A percentile compares a stretch with the other conserved stretches of the same genome.
Evolutionary conservation across 1,140 invertebrate species (phyloP).

Genomic region (Druon quercuslanigerum): DNA sequence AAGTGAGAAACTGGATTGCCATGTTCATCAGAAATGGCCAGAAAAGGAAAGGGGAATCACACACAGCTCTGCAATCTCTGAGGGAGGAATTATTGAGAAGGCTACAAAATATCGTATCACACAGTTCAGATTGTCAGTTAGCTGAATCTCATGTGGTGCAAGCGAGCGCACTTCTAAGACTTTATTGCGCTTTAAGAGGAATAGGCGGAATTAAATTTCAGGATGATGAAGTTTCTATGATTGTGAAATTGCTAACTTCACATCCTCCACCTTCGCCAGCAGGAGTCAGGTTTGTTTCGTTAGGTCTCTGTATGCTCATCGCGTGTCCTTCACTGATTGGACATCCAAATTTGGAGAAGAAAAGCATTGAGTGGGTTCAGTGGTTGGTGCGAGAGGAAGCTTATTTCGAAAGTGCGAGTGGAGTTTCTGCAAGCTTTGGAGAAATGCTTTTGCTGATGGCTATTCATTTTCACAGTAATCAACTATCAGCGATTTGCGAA

Average conservation of each 20-base stretch:
- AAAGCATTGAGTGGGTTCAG: slow-evolving; percentile 95
- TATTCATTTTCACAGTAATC: slow-evolving; percentile 97
- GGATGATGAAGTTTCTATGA: slow-evolving; percentile 91
- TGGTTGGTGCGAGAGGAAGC: slow-evolving; percentile 94
- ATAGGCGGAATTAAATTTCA: slow-evolving; percentile 94
- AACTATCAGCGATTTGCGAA: slow-evolving; percentile 93
- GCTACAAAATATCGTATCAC: slow-evolving; percentile 79
- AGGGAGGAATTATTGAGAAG: slow-evolving; percentile 87
- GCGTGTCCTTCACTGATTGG: slow-evolving; percentile 93
- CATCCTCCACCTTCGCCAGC: slow-evolving; percentile 92
- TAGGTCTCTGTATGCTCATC: slow-evolving; percentile 95
- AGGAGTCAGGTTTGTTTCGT: slow-evolving; percentile 93
- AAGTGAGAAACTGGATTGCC: slow-evolving; percentile 93
- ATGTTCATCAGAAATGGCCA: slow-evolving; percentile 93
- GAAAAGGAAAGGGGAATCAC: slow-evolving; percentile 88
- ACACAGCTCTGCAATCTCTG: slow-evolving; percentile 83
- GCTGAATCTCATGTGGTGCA: slow-evolving; percentile 85
- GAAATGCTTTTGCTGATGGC: slow-evolving; percentile 97
- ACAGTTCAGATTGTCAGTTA: slow-evolving; percentile 77
- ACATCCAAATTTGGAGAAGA: slow-evolving; percentile 87
- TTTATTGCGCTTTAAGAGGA: slow-evolving; percentile 94
- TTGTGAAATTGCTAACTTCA: slow-evolving; percentile 91
- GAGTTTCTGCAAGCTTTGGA: slow-evolving; percentile 91
- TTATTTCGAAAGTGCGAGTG: slow-evolving; percentile 87
- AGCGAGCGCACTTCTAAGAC: slow-evolving; percentile 86